A percentile compares a stretch with the other conserved stretches of the same genome.
Evolutionary conservation across 2,797 vertebrate genomes (phyloP).

Genomic region (Phylloscopus collybita): DNA sequence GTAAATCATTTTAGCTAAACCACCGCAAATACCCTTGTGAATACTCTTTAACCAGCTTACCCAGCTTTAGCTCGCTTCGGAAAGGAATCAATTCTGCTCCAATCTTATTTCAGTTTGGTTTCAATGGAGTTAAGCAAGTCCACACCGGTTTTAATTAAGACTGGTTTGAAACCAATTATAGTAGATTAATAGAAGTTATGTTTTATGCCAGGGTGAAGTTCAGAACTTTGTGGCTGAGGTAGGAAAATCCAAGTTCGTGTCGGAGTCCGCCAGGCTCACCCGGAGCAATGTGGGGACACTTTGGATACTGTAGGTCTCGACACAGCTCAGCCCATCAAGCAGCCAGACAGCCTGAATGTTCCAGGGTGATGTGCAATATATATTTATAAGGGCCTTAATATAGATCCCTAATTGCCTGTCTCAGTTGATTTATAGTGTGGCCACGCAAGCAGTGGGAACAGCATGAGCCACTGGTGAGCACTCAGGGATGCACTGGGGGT

Average conservation of each 20-base stretch:
- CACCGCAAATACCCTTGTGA: not conserved
- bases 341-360: not conserved
- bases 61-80: not conserved
- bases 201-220: not conserved
- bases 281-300: not conserved
- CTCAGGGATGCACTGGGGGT: not conserved
- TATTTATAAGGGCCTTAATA: slow-evolving; percentile 67
- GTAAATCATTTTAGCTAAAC: slow-evolving; percentile 55
- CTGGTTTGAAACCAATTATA: slow-evolving; percentile 26
- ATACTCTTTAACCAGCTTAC: slow-evolving; percentile 52
- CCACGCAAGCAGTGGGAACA: not conserved
- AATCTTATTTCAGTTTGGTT: slow-evolving; percentile 6
- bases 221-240: not conserved
- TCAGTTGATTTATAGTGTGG: slow-evolving; percentile 9
- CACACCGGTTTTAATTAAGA: slow-evolving; percentile 41
- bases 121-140: slow-evolving; percentile 37
- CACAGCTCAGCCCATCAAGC: not conserved
- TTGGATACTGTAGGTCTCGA: not conserved
- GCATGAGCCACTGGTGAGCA: rapidly evolving
- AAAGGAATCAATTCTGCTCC: slow-evolving; percentile 3
- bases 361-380: slow-evolving; percentile 32
- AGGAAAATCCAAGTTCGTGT: not conserved
- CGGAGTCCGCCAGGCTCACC: not conserved
- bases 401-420: slow-evolving; percentile 61
- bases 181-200: not conserved